A percentile compares a stretch with the other conserved stretches of the same genome.
phyloP scores from a whole-genome alignment of 2,888 invertebrate species.

The Adelphocoris suturalis region DNA sequence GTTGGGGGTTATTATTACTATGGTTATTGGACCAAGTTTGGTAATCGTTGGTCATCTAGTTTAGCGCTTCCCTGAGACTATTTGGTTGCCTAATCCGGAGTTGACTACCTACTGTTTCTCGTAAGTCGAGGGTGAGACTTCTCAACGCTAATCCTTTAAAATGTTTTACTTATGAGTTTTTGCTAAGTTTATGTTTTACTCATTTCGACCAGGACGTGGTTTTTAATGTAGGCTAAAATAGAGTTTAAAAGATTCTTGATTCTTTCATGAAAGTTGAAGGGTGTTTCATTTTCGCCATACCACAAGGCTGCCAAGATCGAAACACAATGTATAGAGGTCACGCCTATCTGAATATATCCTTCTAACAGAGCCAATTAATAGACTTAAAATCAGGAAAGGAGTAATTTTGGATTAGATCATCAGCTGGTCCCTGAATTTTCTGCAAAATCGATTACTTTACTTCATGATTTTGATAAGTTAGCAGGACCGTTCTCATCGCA shows the following conservation, averaged over 20 bases:
- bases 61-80: neutral
- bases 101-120: neutral
- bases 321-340: neutral
- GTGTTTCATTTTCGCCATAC: neutral
- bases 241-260: neutral
- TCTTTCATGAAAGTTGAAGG: neutral
- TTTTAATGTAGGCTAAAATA: neutral
- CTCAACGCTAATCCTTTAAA: neutral
- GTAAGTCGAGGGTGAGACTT: neutral
- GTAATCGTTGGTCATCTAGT: too few species aligned
- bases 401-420: neutral
- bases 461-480: conserved; percentile 19
- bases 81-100: neutral
- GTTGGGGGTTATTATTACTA: neutral
- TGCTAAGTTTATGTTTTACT: too few species aligned
- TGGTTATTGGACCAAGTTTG: neutral
- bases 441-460: neutral
- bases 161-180: neutral
- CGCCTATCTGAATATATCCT: neutral
- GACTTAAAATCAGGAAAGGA: neutral
- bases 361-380: neutral
- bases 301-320: neutral
- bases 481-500: neutral
- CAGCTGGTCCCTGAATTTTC: neutral
- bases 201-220: neutral